phyloP scores from a whole-genome alignment of 2,888 invertebrate species.

The Hirtodrosophila cameraria region DNA sequence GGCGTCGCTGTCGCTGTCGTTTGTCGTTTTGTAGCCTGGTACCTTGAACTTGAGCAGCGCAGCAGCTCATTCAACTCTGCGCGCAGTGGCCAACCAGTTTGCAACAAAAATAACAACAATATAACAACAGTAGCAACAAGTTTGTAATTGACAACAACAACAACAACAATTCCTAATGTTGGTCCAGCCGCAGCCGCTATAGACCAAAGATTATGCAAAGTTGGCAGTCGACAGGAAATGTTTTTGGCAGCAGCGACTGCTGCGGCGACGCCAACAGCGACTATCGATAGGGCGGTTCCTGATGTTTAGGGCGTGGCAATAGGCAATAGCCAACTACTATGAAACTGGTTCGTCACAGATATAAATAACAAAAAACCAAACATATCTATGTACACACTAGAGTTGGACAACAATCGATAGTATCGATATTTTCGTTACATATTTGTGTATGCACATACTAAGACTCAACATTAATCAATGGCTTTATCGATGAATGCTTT shows the following conservation, averaged over 20 bases:
- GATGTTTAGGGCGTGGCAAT: conserved; percentile 16
- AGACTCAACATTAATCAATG: too few relatives aligned
- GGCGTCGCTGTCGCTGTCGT: conserved; percentile 7
- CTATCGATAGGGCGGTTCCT: conserved; percentile 30
- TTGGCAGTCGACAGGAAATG: conserved; percentile 65
- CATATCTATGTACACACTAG: background rate
- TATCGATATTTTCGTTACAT: background rate
- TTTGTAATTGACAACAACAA: conserved; percentile 64
- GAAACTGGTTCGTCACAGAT: conserved; percentile 41
- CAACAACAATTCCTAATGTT: conserved; percentile 1
- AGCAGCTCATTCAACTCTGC: conserved; percentile 63
- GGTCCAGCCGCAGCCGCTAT: conserved; percentile 1
- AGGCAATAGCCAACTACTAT: background rate
- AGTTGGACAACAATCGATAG: too few relatives aligned
- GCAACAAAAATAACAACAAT: conserved; percentile 53
- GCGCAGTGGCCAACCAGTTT: conserved; percentile 64
- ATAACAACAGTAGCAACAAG: conserved; percentile 52
- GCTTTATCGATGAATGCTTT: too few relatives aligned
- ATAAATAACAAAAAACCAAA: background rate
- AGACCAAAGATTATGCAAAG: conserved; percentile 67
- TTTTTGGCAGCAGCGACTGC: conserved; percentile 22
- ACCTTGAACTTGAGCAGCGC: conserved; percentile 73
- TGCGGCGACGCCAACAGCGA: conserved; percentile 5
- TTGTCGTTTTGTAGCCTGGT: conserved; percentile 57
- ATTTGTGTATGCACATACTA: background rate